Evolutionary conservation across 2,797 vertebrate species (phyloP).

Genomic region (Enteromius paludinosus): DNA sequence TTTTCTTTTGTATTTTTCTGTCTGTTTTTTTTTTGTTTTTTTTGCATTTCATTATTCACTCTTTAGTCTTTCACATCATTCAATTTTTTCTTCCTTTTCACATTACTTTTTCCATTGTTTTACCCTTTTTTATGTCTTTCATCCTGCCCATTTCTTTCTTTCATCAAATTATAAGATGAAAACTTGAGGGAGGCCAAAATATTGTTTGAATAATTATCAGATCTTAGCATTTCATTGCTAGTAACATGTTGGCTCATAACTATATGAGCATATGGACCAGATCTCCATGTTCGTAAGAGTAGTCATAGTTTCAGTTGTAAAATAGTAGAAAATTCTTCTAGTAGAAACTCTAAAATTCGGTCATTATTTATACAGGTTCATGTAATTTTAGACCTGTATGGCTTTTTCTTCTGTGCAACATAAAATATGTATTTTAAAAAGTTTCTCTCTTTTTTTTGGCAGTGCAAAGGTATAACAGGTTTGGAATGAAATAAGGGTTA

Average conservation of each 20-base stretch:
- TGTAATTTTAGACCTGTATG: background rate
- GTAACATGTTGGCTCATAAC: background rate
- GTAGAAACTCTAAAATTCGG: no score
- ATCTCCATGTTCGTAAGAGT: background rate
- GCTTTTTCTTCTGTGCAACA: background rate
- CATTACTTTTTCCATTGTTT: background rate
- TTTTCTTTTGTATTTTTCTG: no score
- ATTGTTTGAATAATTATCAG: background rate
- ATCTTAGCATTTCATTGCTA: background rate
- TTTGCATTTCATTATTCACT: background rate
- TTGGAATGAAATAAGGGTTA: background rate
- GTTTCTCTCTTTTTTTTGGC: background rate
- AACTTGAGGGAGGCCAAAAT: background rate
- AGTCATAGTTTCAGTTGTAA: background rate
- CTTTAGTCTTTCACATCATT: background rate
- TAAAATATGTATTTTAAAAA: background rate
- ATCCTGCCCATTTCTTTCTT: background rate
- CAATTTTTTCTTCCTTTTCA: background rate
- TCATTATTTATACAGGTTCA: background rate
- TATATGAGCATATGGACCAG: conserved; percentile 1
- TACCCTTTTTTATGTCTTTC: background rate
- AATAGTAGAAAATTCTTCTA: no score
- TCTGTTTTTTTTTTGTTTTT: background rate
- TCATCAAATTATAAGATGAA: background rate
- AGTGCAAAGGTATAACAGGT: background rate